Evolutionary conservation across 2,888 invertebrate species (phyloP), one percentile per base, ranked within the genome.

Genomic region (Prostheceraeus crozeri): DNA sequence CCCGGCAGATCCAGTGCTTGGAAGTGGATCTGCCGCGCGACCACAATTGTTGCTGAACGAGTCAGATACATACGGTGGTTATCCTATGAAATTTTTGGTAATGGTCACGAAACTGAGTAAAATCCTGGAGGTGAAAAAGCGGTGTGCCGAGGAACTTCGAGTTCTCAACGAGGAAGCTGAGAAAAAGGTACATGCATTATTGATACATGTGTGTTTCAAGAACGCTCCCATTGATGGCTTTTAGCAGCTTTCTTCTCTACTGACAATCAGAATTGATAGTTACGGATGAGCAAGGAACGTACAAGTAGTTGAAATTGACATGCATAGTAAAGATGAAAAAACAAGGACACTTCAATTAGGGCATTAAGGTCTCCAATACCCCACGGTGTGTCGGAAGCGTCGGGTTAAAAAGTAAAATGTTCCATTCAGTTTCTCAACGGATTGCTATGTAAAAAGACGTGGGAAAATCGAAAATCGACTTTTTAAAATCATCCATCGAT

Each of bases 161-260:
- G 84, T 85, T 61, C 85, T 89, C 83, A 94, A 94, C 71, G 82
- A 85, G 61, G 86, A 89, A 74, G 90, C 89, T 0, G 93, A 94
- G 72, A 85, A 86, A 75, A 82, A 84, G 71, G 76, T 75, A 61
- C 62, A 64, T 53, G n/a, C n/a, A n/a, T n/a, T n/a, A n/a, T n/a
- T n/a, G n/a, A n/a, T n/a, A n/a, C n/a, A n/a, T n/a, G n/a, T n/a
- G n/a, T n/a, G n/a, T n/a, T n/a, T n/a, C n/a, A n/a, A n/a, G n/a
- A n/a, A n/a, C n/a, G n/a, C n/a, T n/a, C n/a, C n/a, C n/a, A n/a
- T n/a, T n/a, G n/a, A n/a, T n/a, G n/a, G n/a, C n/a, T n/a, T 33
- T 11, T 33, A 11, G 33, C n/a, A 33, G n/a, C 33, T n/a, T 33
- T 33, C n/a, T 11, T 33, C n/a, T 33, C 33, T 33, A 33, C 10